Conservation (phyloP, 1,140 invertebrate species). For the Pseudomyrmex pallidus region DNA sequence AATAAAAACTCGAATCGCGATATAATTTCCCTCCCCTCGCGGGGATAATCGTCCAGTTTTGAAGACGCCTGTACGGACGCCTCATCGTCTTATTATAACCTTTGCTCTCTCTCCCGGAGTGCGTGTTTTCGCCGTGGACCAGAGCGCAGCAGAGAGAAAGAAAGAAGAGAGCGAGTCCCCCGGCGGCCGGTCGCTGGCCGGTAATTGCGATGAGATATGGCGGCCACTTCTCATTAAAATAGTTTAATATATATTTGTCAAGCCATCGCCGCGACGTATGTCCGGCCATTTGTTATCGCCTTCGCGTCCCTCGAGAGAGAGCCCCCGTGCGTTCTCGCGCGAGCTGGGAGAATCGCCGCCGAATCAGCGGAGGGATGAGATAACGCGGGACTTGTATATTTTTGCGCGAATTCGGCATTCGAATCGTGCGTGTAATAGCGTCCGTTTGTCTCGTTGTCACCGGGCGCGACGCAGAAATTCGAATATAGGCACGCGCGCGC, state of each 20-base stretch:
- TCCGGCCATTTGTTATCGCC: slow-evolving; percentile 75
- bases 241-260: slow-evolving; percentile 83
- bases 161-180: slow-evolving; percentile 44
- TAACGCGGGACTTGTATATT: slow-evolving; percentile 59
- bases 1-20: no score
- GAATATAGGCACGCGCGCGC: not conserved
- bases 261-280: slow-evolving; percentile 75
- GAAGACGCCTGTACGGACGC: slow-evolving; percentile 52
- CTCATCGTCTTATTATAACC: slow-evolving; percentile 79
- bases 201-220: slow-evolving; percentile 83
- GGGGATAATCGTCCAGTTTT: slow-evolving; percentile 4
- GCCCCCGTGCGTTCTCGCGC: not conserved
- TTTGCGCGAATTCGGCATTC: slow-evolving; percentile 77
- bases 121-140: slow-evolving; percentile 70
- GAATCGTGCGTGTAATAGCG: slow-evolving; percentile 67
- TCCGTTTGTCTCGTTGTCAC: slow-evolving; percentile 78
- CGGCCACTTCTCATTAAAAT: slow-evolving; percentile 83
- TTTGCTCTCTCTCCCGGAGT: slow-evolving; percentile 75
- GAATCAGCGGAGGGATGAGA: not conserved
- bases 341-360: not conserved
- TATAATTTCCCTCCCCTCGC: not conserved
- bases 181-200: slow-evolving; percentile 72
- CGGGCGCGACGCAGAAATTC: slow-evolving; percentile 44
- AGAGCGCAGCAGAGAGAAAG: slow-evolving; percentile 30
- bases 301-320: slow-evolving; percentile 39